A percentile compares a stretch with the other conserved stretches of the same genome.
Evolutionary conservation across 1,140 invertebrate species (phyloP).

Genomic region (Mactra quadrangularis): DNA sequence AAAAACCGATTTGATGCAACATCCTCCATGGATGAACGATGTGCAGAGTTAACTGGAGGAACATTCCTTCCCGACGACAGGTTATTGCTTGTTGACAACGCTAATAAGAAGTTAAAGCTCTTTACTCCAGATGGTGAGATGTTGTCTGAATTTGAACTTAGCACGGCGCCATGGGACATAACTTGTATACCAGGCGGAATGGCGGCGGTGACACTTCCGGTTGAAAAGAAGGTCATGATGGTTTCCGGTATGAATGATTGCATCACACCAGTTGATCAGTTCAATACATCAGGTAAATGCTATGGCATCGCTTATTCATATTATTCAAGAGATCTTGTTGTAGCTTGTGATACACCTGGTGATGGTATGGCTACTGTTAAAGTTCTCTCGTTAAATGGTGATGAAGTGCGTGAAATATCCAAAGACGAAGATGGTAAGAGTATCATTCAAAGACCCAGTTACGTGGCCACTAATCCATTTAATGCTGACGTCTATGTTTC

Average conservation of each 20-base stretch:
- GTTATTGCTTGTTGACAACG: conserved; percentile 52
- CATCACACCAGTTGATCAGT: conserved; percentile 58
- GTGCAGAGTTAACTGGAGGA: conserved; percentile 57
- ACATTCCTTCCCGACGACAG: conserved; percentile 55
- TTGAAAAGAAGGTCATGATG: conserved; percentile 54
- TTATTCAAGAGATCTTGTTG: conserved; percentile 40
- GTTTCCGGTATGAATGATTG: conserved; percentile 54
- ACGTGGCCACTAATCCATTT: conserved; percentile 56
- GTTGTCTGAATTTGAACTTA: conserved; percentile 50
- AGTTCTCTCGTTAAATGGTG: conserved; percentile 39
- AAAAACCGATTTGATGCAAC: conserved; percentile 48
- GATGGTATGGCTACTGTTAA: conserved; percentile 50
- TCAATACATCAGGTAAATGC: conserved; percentile 48
- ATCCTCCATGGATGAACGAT: conserved; percentile 56
- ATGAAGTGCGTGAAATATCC: conserved; percentile 38
- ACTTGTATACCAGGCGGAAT: conserved; percentile 52
- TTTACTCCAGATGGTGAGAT: conserved; percentile 57
- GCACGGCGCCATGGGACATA: conserved; percentile 60
- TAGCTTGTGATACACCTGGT: conserved; percentile 48
- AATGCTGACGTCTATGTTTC: conserved; percentile 55
- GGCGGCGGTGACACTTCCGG: conserved; percentile 54
- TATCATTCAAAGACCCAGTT: conserved; percentile 43
- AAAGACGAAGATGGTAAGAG: conserved; percentile 35
- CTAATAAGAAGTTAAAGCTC: conserved; percentile 55
- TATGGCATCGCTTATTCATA: conserved; percentile 61